Percentiles rank a stretch among this genome's conserved stretches.
Evolutionary conservation across 2,797 vertebrate species (phyloP).

Genomic region (Oophaga sylvatica): DNA sequence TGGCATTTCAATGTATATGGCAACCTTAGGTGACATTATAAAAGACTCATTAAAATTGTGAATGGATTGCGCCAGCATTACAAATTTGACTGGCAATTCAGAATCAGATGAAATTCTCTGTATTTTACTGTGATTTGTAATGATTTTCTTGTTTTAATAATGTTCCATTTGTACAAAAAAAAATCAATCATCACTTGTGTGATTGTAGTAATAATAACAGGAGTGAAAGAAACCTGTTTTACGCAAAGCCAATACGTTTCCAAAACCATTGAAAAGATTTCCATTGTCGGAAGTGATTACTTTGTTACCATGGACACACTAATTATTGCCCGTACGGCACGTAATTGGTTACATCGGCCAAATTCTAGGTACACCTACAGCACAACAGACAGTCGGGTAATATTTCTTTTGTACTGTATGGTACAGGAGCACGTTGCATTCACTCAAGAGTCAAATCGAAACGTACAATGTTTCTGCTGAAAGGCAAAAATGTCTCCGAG

Average conservation of each 20-base stretch:
- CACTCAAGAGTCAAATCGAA: neutral
- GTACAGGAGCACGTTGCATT: neutral
- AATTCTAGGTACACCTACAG: neutral
- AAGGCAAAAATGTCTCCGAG: constrained; percentile 8
- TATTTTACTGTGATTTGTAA: neutral
- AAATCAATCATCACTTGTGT: neutral
- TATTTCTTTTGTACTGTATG: neutral
- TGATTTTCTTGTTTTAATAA: neutral
- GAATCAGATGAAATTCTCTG: neutral
- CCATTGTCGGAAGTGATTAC: neutral
- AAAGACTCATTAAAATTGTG: neutral
- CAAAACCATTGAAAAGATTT: neutral
- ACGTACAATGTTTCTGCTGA: constrained; percentile 26
- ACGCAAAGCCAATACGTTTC: neutral
- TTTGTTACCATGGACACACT: neutral
- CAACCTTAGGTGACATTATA: neutral
- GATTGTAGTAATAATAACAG: neutral
- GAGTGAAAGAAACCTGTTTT: neutral
- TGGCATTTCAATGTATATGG: neutral
- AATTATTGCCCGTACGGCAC: neutral
- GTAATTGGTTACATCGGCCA: neutral
- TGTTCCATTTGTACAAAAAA: neutral
- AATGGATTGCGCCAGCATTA: neutral
- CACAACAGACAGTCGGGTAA: neutral
- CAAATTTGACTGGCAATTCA: neutral